A percentile compares a stretch with the other conserved stretches of the same genome.
These are phyloP conservation scores for Xenentodon cancila DNA, from an alignment of 2,797 vertebrate species.

Conservation along the genomic window DNA sequence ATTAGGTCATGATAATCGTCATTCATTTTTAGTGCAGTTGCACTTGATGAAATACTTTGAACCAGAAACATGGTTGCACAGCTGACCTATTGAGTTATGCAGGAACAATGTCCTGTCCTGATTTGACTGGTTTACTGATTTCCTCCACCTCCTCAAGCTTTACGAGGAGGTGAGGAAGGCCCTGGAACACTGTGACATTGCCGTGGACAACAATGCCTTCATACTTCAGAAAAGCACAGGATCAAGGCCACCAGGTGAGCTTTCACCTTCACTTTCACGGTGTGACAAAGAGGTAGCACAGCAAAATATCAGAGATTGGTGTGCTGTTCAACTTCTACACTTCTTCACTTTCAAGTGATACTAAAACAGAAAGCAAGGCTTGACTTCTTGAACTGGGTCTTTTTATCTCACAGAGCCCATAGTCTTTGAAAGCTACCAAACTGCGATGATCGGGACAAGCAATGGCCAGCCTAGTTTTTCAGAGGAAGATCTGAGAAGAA, in stretches of 20 bases:
- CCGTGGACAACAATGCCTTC: slow-evolving; percentile 87
- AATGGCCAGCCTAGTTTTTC: slow-evolving; percentile 64
- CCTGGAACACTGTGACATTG: slow-evolving; percentile 87
- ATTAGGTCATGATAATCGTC: too few relatives aligned
- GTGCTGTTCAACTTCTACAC: background rate
- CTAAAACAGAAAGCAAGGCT: background rate
- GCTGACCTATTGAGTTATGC: background rate
- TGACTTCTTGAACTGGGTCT: slow-evolving; percentile 17
- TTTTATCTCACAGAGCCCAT: slow-evolving; percentile 79
- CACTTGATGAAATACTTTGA: too few relatives aligned
- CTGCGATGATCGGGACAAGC: slow-evolving; percentile 31
- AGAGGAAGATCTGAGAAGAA: slow-evolving; percentile 73
- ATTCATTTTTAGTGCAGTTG: too few relatives aligned
- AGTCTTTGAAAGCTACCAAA: slow-evolving; percentile 84
- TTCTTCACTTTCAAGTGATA: slow-evolving; percentile 16
- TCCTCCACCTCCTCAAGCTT: slow-evolving; percentile 65
- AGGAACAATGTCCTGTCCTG: background rate
- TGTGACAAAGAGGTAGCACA: too few relatives aligned
- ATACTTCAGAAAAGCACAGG: slow-evolving; percentile 87
- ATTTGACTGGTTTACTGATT: background rate
- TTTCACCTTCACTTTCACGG: background rate
- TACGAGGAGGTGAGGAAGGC: slow-evolving; percentile 89
- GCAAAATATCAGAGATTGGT: background rate
- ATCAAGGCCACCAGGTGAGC: slow-evolving; percentile 85
- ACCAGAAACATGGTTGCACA: background rate